phyloP scores from a whole-genome alignment of 2,888 invertebrate species.

The Azorinus chamasolen region DNA sequence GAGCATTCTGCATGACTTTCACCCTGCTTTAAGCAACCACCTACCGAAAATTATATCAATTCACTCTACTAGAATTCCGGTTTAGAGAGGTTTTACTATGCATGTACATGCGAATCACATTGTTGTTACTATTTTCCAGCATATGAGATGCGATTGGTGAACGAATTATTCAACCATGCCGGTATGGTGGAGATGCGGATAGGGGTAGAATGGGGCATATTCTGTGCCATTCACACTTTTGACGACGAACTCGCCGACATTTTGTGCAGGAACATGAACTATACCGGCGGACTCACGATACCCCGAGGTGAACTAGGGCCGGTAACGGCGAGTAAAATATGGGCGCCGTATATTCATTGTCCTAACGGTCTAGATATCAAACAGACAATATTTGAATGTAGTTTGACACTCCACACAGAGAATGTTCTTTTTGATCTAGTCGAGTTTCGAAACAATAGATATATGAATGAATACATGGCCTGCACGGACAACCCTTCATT shows the following conservation, averaged over 20 bases:
- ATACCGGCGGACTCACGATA: conserved; percentile 46
- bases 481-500: conserved; percentile 46
- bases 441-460: conserved; percentile 42
- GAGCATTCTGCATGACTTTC: no score
- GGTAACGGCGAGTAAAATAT: conserved; percentile 24
- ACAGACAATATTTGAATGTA: conserved; percentile 49
- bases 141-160: conserved; percentile 51
- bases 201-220: conserved; percentile 50
- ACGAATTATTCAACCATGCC: conserved; percentile 24
- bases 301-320: conserved; percentile 35
- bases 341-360: conserved; percentile 58
- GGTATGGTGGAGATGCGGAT: conserved; percentile 61
- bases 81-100: no score
- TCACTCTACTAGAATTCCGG: no score
- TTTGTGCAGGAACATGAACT: conserved; percentile 59
- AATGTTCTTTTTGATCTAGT: conserved; percentile 39
- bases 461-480: conserved; percentile 45
- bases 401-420: conserved; percentile 44
- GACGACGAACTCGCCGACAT: conserved; percentile 55
- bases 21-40: no score
- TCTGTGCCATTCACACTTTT: conserved; percentile 50
- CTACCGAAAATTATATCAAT: no score
- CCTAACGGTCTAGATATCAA: conserved; percentile 8
- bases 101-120: no score
- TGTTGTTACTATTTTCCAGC: conserved; percentile 49